Evolutionary conservation across 2,888 invertebrate species (phyloP), one percentile per base, ranked within the genome.

Genomic region (Chymomyza procnemis): DNA sequence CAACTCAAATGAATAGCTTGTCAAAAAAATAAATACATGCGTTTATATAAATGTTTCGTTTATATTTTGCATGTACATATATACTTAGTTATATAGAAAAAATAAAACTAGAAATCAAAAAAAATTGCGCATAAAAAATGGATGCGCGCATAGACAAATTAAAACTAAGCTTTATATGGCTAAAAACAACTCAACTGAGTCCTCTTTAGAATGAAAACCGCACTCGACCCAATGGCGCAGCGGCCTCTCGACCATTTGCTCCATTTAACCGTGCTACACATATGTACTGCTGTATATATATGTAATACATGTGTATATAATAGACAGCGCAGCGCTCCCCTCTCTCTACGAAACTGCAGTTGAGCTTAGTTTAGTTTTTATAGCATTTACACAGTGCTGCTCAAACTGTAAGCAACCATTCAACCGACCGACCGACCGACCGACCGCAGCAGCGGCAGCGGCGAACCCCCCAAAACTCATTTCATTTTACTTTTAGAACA

Each of bases 211-310:
- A 16, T 21, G 22, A 34, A 21, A 54, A 54, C 41, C 16, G 26
- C 67, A 77, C 82, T 81, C 84, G 77, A 84, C 79, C 81, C 81
- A 77, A 76, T 80, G 77, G 66, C 76, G 56, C 56, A 56, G 30
- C 30, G 30, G 56, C 82, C 78, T 82, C 83, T 81, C 83, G 83
- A 81, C 78, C 85, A 80, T 81, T 81, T 81, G 83, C 85, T 85
- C 78, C 81, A 83, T 81, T 81, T 85, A 81, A 76, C 67, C 78
- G 62, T 50, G 69, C 47, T 14, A 14, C 16, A 41, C 14, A 66
- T 3, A 18, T 22, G 22, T 22, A 30, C 19, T 56, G 4, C 22
- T 41, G 16, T 0, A 59, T 21, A 55, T 41, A 54, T 50, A 22
- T 30, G 12, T 41, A 12, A 9, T 41, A 41, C 34, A 41, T n/a